Evolutionary conservation across 2,797 vertebrate genomes (phyloP).

Genomic region (Lagodon rhomboides): DNA sequence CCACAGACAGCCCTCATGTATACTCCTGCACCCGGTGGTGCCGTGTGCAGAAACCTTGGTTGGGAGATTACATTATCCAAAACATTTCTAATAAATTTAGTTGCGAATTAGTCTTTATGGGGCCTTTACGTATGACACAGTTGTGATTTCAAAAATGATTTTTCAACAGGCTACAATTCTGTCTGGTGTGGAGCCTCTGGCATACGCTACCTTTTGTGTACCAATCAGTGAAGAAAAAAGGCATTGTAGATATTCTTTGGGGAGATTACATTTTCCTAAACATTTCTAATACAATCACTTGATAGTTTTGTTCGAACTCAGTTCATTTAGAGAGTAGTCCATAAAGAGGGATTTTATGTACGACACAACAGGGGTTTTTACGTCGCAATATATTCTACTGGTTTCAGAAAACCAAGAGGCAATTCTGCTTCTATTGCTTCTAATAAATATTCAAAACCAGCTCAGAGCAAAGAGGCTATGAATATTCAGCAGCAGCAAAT

Average conservation of each 20-base stretch:
- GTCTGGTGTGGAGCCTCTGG: not conserved
- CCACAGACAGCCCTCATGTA: conserved; percentile 20
- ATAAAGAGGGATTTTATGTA: not conserved
- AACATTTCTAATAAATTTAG: too few relatives aligned
- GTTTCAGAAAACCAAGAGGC: not conserved
- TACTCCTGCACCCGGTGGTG: conserved; percentile 9
- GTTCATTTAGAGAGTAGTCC: not conserved
- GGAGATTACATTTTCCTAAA: not conserved
- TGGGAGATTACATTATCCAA: not conserved
- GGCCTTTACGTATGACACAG: too few relatives aligned
- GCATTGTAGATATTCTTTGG: not conserved
- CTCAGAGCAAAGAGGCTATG: conserved; percentile 20
- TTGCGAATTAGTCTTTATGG: too few relatives aligned
- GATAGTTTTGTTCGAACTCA: not conserved
- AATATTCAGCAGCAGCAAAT: conserved; percentile 62
- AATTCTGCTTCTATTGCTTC: conserved; percentile 19
- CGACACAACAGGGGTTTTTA: not conserved
- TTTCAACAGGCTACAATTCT: not conserved
- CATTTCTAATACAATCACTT: not conserved
- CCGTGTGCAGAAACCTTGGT: not conserved
- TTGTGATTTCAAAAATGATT: not conserved
- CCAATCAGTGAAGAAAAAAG: not conserved
- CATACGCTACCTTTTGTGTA: not conserved
- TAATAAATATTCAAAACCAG: conserved; percentile 57
- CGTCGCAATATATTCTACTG: not conserved